Percentiles rank a stretch among this genome's conserved stretches.
Conservation (phyloP, 2,113 vertebrate species). For the Apteryx owenii region DNA sequence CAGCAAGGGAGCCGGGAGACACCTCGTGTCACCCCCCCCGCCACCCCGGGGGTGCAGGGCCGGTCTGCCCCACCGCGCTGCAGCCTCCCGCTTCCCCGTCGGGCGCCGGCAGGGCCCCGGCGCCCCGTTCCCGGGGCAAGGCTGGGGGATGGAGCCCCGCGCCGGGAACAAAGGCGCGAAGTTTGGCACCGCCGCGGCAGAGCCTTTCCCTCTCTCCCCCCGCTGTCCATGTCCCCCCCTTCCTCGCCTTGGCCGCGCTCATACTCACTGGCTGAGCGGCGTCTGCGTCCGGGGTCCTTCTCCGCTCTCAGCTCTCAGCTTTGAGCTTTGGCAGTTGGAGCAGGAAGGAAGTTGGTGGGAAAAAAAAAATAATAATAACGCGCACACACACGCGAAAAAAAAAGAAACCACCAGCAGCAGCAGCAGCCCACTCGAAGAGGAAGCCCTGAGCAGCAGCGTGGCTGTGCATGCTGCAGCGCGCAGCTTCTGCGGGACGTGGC, state of each 20-base stretch:
- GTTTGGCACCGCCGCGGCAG: background rate
- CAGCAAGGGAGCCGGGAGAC: background rate
- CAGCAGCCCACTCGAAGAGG: slow-evolving; percentile 68
- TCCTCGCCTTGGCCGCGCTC: background rate
- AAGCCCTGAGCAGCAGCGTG: slow-evolving; percentile 60
- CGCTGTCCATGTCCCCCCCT: background rate
- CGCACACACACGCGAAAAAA: background rate
- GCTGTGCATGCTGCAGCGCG: slow-evolving; percentile 46
- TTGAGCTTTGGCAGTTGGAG: slow-evolving; percentile 75
- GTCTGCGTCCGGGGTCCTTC: slow-evolving; percentile 46
- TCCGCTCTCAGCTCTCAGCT: slow-evolving; percentile 70
- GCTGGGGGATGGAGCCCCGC: background rate
- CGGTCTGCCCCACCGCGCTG: no score
- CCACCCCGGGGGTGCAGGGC: no score
- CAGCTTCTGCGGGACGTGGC: background rate
- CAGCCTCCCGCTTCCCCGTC: no score
- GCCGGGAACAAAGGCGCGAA: background rate
- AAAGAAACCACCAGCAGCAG: background rate
- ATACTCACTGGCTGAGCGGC: slow-evolving; percentile 21
- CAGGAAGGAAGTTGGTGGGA: slow-evolving; percentile 81
- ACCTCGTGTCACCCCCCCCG: no score
- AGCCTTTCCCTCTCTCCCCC: background rate
- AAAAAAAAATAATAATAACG: slow-evolving; percentile 3
- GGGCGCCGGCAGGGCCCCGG: background rate
- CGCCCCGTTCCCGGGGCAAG: background rate